Conservation (phyloP, 2,113 vertebrate genomes). For the Otocyon megalotis region DNA sequence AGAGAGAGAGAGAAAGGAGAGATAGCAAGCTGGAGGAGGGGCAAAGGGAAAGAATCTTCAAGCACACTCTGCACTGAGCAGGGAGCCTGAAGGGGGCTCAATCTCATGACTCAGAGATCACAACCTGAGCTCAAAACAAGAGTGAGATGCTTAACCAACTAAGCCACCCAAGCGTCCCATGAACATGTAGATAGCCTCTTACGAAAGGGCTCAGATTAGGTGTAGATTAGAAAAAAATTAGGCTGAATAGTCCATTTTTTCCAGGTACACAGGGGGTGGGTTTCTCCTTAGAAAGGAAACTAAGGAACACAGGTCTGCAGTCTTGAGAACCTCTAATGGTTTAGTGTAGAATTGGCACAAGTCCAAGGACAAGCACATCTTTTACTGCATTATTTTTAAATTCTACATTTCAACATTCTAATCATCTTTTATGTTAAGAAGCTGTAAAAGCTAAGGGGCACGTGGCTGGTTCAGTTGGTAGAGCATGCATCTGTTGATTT, state of each 20-base stretch:
- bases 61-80: background rate
- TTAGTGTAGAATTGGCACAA: background rate
- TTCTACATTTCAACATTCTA: background rate
- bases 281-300: constrained; percentile 68
- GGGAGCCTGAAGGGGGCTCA: background rate
- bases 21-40: background rate
- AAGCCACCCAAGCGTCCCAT: background rate
- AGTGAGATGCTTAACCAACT: background rate
- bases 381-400: constrained; percentile 35
- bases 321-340: constrained; percentile 7
- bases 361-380: constrained; percentile 54
- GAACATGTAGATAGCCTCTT: background rate
- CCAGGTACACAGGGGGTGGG: background rate
- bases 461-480: background rate
- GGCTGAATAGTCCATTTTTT: background rate
- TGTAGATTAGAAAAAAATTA: background rate
- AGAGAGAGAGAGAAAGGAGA: background rate
- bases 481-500: background rate
- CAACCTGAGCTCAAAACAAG: background rate
- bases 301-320: background rate
- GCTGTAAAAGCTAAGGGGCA: background rate
- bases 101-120: background rate
- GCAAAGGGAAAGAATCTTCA: background rate
- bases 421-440: constrained; percentile 45
- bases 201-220: background rate